Percentiles rank a stretch among this genome's conserved stretches.
Conservation (phyloP, 2,797 vertebrate species). For the Phrynocephalus forsythii region DNA sequence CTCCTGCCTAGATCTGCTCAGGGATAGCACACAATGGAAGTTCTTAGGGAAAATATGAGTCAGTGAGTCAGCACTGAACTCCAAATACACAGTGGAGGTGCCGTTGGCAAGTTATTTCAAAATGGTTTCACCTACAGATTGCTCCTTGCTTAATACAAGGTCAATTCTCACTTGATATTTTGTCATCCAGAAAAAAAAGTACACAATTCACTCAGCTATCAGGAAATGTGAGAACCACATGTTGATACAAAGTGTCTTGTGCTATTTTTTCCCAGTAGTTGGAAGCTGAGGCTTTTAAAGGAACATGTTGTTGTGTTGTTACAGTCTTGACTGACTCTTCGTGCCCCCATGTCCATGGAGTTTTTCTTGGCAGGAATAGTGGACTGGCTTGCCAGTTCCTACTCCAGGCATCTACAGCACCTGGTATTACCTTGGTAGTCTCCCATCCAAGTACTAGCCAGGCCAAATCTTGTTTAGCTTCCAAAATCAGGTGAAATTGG, state of each 20-base stretch:
- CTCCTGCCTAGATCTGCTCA: not conserved
- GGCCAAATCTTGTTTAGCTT: too few relatives aligned
- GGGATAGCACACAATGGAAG: not conserved
- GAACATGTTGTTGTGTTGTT: not conserved
- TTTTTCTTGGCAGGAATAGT: too few relatives aligned
- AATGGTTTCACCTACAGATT: not conserved
- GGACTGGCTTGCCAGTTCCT: too few relatives aligned
- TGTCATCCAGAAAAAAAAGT: not conserved
- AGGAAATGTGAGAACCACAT: not conserved
- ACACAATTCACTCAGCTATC: constrained; percentile 1
- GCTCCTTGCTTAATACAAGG: not conserved
- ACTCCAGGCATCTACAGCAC: too few relatives aligned
- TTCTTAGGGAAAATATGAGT: not conserved
- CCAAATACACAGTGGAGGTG: not conserved
- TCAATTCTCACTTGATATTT: not conserved
- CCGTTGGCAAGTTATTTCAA: not conserved
- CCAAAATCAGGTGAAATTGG: too few relatives aligned
- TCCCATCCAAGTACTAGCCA: too few relatives aligned
- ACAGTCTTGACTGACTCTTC: too few relatives aligned
- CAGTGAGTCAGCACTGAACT: not conserved
- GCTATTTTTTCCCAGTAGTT: not conserved
- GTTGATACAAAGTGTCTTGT: not conserved
- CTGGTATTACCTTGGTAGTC: too few relatives aligned
- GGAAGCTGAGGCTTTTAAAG: not conserved
- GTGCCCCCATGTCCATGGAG: too few relatives aligned